Percentiles rank a stretch among this genome's conserved stretches.
Conservation (phyloP, 2,888 invertebrate genomes). For the Lithophane socia region DNA sequence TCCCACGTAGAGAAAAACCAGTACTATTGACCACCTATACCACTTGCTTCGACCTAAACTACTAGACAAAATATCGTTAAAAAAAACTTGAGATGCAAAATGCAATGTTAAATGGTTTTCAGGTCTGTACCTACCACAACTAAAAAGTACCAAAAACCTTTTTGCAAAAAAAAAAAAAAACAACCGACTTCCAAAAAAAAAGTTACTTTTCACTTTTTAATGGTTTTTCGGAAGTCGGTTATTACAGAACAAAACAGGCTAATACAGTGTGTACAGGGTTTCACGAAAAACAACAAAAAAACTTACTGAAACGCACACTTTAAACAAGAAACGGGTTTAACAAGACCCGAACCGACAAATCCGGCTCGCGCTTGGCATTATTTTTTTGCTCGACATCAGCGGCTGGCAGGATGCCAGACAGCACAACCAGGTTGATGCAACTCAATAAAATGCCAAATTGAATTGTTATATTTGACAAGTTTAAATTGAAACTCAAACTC, state of each 20-base stretch:
- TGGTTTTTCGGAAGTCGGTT: too few relatives aligned
- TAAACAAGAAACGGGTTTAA: conserved; percentile 21
- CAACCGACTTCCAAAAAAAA: too few relatives aligned
- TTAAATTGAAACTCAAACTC: not conserved
- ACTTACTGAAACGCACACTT: not conserved
- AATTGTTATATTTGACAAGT: conserved; percentile 35
- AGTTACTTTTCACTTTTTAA: too few relatives aligned
- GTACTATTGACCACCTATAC: not conserved
- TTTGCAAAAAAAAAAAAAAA: too few relatives aligned
- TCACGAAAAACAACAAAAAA: not conserved
- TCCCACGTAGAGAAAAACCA: not conserved
- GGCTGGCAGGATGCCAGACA: conserved; percentile 47
- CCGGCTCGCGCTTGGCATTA: conserved; percentile 32
- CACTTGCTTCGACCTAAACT: not conserved
- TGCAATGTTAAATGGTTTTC: too few relatives aligned
- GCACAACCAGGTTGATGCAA: conserved; percentile 43
- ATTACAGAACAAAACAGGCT: not conserved
- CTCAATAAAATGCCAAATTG: conserved; percentile 53
- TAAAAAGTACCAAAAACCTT: too few relatives aligned
- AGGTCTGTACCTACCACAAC: not conserved
- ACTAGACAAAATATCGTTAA: too few relatives aligned
- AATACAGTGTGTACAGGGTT: not conserved
- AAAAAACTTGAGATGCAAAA: too few relatives aligned
- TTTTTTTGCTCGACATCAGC: conserved; percentile 34
- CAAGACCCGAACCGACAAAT: conserved; percentile 4